Evolutionary conservation across 2,797 vertebrate species (phyloP), one percentile per base, ranked within the genome.

Genomic region (Spinus olivaceus): DNA sequence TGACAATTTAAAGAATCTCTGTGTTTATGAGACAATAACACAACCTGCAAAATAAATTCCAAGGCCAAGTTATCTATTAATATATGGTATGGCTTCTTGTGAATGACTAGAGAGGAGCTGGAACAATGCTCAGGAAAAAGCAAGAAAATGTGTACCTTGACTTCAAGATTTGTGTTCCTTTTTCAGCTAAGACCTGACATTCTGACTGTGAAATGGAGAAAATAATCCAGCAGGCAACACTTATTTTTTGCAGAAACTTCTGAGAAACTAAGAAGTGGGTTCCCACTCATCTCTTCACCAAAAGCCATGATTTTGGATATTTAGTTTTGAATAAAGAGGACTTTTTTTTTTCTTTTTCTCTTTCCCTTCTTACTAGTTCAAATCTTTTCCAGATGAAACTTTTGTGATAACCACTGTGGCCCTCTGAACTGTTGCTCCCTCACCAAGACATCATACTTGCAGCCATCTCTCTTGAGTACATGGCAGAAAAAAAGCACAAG

Each of bases 11-110:
- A 92, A 63, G 18, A 82, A 90, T 39, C 37, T 86, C 27, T 79
- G 9, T 92, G 80, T 94, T 92, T 92, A 90, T 73, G 82, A 88
- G 83, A 51, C 49, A 84, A 37, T 92, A 96, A 63, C 46, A 90
- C 82, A 94, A 84, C 56, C 39, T 61, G 88, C 53, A 94, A 94
- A 94, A 94, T 84, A 90, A 92, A 86, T 81, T 88, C 39, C 56
- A 86, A 96, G 66, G 61, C 63, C 51, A 79, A 73, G 33, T 72
- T 91, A 56, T 33, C 80, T 90, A 70, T 82, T 88, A 81, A 70
- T 91, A 47, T n/a, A 67, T 35, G 10, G 30, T 74, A 60, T 44
- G 28, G 44, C 23, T 94, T 91, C 57, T 71, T 76, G 47, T 56
- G 71, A 86, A 70, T 77, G 61, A 64, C 74, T 53, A 65, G 77